Evolutionary conservation across 1,140 invertebrate genomes (phyloP).

Genomic region (Penaeus chinensis): DNA sequence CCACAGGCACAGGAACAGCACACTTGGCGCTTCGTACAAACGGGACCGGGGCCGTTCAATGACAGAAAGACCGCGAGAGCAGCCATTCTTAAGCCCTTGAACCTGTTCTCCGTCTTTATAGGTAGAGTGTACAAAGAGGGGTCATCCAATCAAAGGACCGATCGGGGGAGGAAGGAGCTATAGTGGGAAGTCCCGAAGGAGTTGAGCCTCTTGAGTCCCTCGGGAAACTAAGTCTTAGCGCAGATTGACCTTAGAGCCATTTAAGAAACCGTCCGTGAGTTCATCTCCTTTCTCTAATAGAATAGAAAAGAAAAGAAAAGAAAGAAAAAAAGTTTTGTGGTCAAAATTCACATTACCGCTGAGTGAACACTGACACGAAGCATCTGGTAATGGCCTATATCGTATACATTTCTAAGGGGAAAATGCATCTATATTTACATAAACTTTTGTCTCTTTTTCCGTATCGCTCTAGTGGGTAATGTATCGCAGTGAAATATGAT

Average conservation of each 20-base stretch:
- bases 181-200: background rate
- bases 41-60: slow-evolving; percentile 32
- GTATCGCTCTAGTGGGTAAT: no score
- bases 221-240: background rate
- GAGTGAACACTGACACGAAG: background rate
- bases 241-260: background rate
- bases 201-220: no score
- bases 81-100: slow-evolving; percentile 28
- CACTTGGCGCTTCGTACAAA: slow-evolving; percentile 23
- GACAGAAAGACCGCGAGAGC: slow-evolving; percentile 37
- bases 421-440: no score
- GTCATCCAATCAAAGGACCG: slow-evolving; percentile 51
- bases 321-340: no score
- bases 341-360: slow-evolving; percentile 18
- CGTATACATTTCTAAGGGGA: no score
- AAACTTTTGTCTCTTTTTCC: no score
- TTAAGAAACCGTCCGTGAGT: background rate
- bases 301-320: slow-evolving; percentile 4
- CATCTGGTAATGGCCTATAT: no score
- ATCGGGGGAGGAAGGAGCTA: slow-evolving; percentile 12
- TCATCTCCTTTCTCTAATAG: slow-evolving; percentile 8
- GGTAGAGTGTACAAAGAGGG: slow-evolving; percentile 32
- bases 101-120: slow-evolving; percentile 44
- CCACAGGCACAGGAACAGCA: background rate
- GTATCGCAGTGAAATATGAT: no score